Base-by-base conservation (phyloP, 2,113 vertebrate species). In the Gasterosteus aculeatus region DNA sequence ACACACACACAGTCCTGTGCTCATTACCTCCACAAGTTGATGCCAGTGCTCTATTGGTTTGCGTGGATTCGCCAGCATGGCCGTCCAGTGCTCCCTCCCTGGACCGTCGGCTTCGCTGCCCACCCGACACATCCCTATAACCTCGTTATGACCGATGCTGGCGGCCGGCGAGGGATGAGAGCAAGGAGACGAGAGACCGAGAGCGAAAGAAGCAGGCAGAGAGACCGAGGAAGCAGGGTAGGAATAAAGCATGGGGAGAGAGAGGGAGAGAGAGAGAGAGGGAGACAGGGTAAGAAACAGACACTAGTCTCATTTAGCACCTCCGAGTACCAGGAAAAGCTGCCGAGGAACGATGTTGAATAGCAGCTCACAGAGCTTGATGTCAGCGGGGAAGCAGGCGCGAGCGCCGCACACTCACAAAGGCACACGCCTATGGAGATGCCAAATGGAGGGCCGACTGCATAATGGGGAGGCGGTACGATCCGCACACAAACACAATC, bases 31-130 rank as follows among this genome's bases (percentile, higher is more conserved):
- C 69, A 97, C 94, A 59, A 98, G 94, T 87, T 96, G 95, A 81
- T 98, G 95, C 96, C 96, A 98, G 84, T 97, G 96, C 70, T 97
- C 96, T 65, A 98, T 96, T n/a, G 97, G 97, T 82, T 98, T 97
- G 73, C 97, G 96, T 8, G 97, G 97, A 76, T 97, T 97, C 44
- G 94, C 95, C 92, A 98, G 82, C 97, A 98, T 98, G 92, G 96
- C 96, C 0, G 93, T 84, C 97, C 97, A 97, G 93, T 98, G 97
- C 85, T 98, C 97, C 18, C 97, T 94, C 63, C 97, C 97, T 0
- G 96, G 95, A 31, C 95, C 95, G 0, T 97, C 95, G 0, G 95
- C 95, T 0, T 95, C 96, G 1, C 95, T 95, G 65, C 97, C 97
- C 80, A 97, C 95, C 9, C 95, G 95, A 79, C 96, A 98, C 94